Percentiles rank a stretch among this genome's conserved stretches.
Conservation (phyloP, 2,113 vertebrate species). For the Sylvia atricapilla region DNA sequence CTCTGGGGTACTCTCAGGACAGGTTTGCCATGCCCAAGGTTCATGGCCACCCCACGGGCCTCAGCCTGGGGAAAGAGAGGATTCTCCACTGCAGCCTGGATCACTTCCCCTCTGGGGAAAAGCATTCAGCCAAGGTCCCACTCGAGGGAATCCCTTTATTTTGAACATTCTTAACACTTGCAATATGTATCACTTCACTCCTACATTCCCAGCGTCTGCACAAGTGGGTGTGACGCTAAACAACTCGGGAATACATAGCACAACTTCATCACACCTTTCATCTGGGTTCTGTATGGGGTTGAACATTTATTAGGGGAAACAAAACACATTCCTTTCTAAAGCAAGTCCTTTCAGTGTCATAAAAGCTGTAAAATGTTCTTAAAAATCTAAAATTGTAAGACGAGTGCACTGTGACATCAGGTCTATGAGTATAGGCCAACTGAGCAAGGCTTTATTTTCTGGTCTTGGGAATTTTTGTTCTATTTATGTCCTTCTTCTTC, state of each 20-base stretch:
- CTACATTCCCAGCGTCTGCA: background rate
- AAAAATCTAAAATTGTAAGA: background rate
- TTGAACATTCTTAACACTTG: background rate
- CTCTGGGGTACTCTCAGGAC: rapidly evolving
- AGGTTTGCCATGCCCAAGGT: background rate
- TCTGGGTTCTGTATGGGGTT: background rate
- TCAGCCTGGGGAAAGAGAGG: background rate
- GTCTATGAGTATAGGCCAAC: background rate
- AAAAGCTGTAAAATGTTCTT: background rate
- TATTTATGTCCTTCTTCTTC: background rate
- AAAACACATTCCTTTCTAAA: background rate
- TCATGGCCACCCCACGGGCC: rapidly evolving
- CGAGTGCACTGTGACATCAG: background rate
- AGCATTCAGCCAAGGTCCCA: rapidly evolving
- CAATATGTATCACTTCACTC: rapidly evolving
- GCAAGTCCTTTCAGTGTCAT: background rate
- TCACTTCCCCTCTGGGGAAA: background rate
- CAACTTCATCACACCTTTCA: background rate
- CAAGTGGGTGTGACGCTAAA: background rate
- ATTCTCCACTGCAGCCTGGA: rapidly evolving
- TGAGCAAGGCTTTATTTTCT: background rate
- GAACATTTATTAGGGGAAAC: background rate
- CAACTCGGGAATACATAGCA: rapidly evolving
- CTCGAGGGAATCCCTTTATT: background rate
- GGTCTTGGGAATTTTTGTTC: background rate